Evolutionary conservation across 1,140 invertebrate species (phyloP).

Genomic region (Pseudachorutes palmiensis): DNA sequence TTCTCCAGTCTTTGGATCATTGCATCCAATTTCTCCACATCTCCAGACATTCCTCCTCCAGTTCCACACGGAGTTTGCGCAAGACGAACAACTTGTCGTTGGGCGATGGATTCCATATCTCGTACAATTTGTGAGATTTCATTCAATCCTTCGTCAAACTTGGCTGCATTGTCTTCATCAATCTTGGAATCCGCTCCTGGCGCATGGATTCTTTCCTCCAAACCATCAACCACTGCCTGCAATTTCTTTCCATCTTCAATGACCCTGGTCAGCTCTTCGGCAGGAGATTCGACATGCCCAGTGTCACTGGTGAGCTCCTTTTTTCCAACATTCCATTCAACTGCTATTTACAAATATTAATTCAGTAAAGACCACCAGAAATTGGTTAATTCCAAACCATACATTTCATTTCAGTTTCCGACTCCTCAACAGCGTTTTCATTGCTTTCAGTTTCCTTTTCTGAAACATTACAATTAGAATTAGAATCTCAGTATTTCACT

Average conservation of each 20-base stretch:
- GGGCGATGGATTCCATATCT: neutral
- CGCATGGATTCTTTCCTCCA: too few relatives aligned
- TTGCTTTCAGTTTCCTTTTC: neutral
- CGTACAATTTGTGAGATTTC: neutral
- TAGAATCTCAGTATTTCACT: neutral
- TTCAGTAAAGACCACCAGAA: neutral
- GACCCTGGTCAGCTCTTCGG: neutral
- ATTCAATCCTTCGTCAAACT: neutral
- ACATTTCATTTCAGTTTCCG: neutral
- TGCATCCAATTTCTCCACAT: too few relatives aligned
- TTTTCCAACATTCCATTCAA: neutral
- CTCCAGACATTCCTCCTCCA: too few relatives aligned
- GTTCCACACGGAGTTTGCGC: neutral
- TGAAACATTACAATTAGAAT: neutral
- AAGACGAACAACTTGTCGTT: neutral
- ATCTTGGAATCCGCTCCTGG: neutral
- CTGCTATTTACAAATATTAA: neutral
- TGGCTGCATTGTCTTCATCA: neutral
- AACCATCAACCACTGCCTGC: too few relatives aligned
- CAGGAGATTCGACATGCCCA: neutral
- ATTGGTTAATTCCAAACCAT: neutral
- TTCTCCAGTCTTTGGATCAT: too few relatives aligned
- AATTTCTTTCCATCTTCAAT: neutral
- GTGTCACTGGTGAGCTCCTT: too few relatives aligned
- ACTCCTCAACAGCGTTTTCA: neutral